These are phyloP conservation scores for Augochlorella aurata DNA, from an alignment of 2,888 invertebrate genomes.

Conservation along the genomic window DNA sequence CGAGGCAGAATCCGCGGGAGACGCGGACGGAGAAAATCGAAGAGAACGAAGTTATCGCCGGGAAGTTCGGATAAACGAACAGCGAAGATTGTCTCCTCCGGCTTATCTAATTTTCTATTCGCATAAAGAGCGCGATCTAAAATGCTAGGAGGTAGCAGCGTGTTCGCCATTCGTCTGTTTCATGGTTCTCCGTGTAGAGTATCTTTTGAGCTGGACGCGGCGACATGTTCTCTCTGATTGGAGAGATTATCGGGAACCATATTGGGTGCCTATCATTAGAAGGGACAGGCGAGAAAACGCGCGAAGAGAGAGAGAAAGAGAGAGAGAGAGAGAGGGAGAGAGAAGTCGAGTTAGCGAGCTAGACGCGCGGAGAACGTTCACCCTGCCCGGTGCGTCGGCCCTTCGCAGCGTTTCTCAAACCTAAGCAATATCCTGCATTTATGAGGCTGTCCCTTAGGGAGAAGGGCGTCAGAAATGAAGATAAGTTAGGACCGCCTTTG, in stretches of 20 bases:
- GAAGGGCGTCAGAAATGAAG: slow-evolving; percentile 28
- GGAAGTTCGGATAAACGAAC: not conserved
- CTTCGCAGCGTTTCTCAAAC: slow-evolving; percentile 77
- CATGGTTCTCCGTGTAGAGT: not conserved
- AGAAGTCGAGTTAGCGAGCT: slow-evolving; percentile 46
- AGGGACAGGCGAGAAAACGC: slow-evolving; percentile 35
- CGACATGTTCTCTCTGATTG: not conserved
- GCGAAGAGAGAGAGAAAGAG: not conserved
- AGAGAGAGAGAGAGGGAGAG: not conserved
- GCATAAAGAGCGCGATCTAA: too few species aligned
- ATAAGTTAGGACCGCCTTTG: slow-evolving; percentile 15
- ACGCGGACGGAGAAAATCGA: not conserved
- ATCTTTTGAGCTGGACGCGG: not conserved
- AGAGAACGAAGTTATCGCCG: not conserved
- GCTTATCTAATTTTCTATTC: too few species aligned
- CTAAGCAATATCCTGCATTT: slow-evolving; percentile 57
- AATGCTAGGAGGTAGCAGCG: too few species aligned
- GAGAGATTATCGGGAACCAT: slow-evolving; percentile 3
- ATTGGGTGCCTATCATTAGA: slow-evolving; percentile 17
- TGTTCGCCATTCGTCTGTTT: not conserved
- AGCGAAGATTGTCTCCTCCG: not conserved
- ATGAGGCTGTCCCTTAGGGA: slow-evolving; percentile 46
- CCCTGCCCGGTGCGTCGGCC: slow-evolving; percentile 78
- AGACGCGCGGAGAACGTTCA: slow-evolving; percentile 73
- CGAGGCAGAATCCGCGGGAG: not conserved